These are phyloP conservation scores for Colletes gigas DNA, from an alignment of 1,140 invertebrate genomes.

Conservation along the genomic window DNA sequence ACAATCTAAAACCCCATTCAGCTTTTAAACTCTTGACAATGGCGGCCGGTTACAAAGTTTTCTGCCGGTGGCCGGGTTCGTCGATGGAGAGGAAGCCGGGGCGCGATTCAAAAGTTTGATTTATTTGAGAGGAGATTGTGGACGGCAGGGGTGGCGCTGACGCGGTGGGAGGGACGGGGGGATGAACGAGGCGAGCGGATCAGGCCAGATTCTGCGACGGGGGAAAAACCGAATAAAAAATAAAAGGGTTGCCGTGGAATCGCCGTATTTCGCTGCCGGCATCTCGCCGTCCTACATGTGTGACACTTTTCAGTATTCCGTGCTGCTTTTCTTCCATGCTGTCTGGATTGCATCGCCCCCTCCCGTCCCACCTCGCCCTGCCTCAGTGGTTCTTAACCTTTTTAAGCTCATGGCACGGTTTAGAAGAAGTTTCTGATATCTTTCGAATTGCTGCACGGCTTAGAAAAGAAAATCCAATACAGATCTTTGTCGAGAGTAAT, in stretches of 20 bases:
- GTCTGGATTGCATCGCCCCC: not conserved
- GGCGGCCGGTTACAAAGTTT: conserved; percentile 76
- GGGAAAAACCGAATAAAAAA: conserved; percentile 36
- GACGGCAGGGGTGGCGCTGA: conserved; percentile 59
- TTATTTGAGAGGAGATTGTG: conserved; percentile 80
- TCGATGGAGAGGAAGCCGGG: conserved; percentile 25
- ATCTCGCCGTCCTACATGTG: conserved; percentile 58
- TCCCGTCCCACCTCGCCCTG: not conserved
- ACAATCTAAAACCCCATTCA: conserved; percentile 80
- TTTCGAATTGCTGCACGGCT: too few relatives aligned
- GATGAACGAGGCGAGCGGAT: conserved; percentile 33
- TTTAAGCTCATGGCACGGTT: too few relatives aligned
- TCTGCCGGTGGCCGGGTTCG: conserved; percentile 55
- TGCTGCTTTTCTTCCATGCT: conserved; percentile 8
- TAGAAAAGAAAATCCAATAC: too few relatives aligned
- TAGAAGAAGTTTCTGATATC: too few relatives aligned
- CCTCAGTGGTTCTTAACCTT: too few relatives aligned
- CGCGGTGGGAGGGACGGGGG: conserved; percentile 37
- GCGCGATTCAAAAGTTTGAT: conserved; percentile 80
- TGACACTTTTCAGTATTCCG: conserved; percentile 48
- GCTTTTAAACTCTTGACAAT: conserved; percentile 81
- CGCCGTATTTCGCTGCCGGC: conserved; percentile 64
- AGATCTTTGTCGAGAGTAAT: too few relatives aligned
- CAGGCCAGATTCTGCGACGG: conserved; percentile 48
- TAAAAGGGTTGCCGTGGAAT: conserved; percentile 44